A percentile compares a stretch with the other conserved stretches of the same genome.
These are phyloP conservation scores for Acropternis orthonyx DNA, from an alignment of 2,797 vertebrate species.

Conservation along the genomic window DNA sequence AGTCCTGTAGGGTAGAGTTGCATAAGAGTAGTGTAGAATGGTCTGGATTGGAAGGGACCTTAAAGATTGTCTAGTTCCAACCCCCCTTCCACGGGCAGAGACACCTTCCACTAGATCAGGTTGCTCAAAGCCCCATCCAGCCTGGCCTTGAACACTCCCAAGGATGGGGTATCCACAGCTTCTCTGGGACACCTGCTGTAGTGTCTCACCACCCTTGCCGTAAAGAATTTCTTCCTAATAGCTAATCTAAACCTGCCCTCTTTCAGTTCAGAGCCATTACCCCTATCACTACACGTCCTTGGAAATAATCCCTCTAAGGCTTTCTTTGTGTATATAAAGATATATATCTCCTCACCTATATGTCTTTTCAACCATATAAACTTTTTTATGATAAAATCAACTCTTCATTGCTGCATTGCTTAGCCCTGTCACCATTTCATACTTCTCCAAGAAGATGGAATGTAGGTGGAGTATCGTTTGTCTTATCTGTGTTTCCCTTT, in stretches of 20 bases:
- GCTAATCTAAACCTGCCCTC: neutral
- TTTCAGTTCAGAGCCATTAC: neutral
- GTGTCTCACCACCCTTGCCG: neutral
- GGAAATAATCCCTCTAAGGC: neutral
- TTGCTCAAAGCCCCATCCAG: neutral
- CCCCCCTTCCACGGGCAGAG: fast-evolving
- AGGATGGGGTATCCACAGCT: neutral
- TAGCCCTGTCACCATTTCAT: neutral
- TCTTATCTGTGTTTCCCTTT: neutral
- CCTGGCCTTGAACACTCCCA: neutral
- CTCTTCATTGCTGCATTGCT: neutral
- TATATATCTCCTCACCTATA: neutral
- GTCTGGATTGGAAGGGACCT: neutral
- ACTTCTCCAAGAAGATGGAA: neutral
- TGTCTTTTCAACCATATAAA: neutral
- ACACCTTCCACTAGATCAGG: neutral
- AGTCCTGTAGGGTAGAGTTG: neutral
- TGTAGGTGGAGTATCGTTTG: neutral
- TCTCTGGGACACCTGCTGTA: neutral
- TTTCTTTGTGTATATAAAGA: neutral
- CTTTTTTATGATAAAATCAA: neutral
- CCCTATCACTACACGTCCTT: neutral
- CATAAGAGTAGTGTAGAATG: neutral
- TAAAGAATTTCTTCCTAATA: neutral
- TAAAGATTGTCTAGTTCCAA: neutral